These are phyloP conservation scores for Helicolenus hilgendorfi DNA, from an alignment of 2,797 vertebrate species.

Conservation along the genomic window DNA sequence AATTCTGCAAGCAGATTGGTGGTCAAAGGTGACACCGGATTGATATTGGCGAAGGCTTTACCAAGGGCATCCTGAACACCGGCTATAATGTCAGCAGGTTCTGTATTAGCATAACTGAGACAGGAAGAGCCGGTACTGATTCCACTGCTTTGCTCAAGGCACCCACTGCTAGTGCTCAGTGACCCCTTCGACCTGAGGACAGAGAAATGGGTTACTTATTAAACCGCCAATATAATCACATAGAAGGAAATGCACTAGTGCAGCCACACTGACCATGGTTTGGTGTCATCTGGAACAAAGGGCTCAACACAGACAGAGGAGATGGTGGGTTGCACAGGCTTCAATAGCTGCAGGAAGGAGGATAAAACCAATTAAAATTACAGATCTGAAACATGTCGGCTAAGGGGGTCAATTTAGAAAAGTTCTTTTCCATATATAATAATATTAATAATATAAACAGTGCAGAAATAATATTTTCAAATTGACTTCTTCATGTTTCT, in stretches of 20 bases:
- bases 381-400: neutral
- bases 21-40: neutral
- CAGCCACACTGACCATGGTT: slow-evolving; percentile 59
- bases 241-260: neutral
- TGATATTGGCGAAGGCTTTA: slow-evolving; percentile 23
- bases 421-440: neutral
- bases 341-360: slow-evolving; percentile 52
- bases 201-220: neutral
- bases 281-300: neutral
- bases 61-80: slow-evolving; percentile 23
- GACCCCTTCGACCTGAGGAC: slow-evolving; percentile 52
- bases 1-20: neutral
- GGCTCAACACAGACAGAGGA: slow-evolving; percentile 32
- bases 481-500: neutral
- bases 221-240: neutral
- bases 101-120: slow-evolving; percentile 50
- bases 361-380: neutral
- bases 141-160: slow-evolving; percentile 53
- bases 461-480: neutral
- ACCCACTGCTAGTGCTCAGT: slow-evolving; percentile 7
- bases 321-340: neutral
- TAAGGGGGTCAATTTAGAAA: neutral
- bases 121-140: slow-evolving; percentile 42
- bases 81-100: slow-evolving; percentile 10
- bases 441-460: neutral